A percentile compares a stretch with the other conserved stretches of the same genome.
These are phyloP conservation scores for Alauda arvensis DNA, from an alignment of 2,797 vertebrate genomes.

Conservation along the genomic window DNA sequence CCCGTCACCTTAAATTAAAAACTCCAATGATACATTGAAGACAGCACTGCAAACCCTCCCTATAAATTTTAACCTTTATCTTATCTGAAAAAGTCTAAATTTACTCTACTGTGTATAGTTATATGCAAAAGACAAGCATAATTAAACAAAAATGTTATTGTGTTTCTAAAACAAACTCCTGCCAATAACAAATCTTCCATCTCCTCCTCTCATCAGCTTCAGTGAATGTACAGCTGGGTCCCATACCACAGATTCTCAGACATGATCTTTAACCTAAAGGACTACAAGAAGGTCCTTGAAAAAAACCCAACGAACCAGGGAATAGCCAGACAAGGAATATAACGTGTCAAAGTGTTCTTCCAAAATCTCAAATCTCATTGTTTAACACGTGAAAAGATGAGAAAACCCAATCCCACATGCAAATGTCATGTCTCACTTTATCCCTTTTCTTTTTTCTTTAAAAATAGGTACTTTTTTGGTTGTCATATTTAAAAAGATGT, in stretches of 20 bases:
- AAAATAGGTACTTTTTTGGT: background rate
- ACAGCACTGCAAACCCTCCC: background rate
- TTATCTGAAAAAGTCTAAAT: conserved; percentile 15
- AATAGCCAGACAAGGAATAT: background rate
- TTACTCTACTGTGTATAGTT: background rate
- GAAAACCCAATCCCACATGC: background rate
- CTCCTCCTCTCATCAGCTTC: background rate
- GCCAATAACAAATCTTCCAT: background rate
- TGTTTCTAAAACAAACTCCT: conserved; percentile 1
- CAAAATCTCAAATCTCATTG: background rate
- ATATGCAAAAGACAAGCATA: background rate
- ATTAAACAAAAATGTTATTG: conserved; percentile 7
- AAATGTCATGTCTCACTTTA: background rate
- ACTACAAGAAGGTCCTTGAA: background rate
- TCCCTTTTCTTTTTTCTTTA: background rate
- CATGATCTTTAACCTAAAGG: background rate
- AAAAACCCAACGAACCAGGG: background rate
- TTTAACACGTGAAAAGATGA: background rate
- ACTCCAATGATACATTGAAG: background rate
- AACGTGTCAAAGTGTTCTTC: background rate
- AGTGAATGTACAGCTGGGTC: background rate
- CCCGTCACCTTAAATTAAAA: background rate
- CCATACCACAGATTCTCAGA: background rate
- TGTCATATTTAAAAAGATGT: background rate
- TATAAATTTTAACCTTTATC: conserved; percentile 40